Percentiles rank a stretch among this genome's conserved stretches.
These are phyloP conservation scores for Acanthopleura granulata DNA, from an alignment of 2,888 invertebrate species.

Conservation along the genomic window DNA sequence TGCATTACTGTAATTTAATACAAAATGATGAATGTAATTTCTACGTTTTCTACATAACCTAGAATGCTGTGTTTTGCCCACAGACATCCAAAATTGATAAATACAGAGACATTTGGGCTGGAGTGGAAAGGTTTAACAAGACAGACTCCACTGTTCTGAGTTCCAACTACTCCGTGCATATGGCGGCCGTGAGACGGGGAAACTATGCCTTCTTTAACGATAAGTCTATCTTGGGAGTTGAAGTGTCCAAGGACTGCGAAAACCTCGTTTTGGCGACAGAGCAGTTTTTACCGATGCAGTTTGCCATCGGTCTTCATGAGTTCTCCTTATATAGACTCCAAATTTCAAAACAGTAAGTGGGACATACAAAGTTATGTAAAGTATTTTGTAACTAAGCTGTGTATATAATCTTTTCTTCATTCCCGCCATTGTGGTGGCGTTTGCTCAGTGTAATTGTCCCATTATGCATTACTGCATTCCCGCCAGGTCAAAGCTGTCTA, in stretches of 20 bases:
- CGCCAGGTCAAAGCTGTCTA: too few relatives aligned
- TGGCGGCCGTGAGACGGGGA: not conserved
- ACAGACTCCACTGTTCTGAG: not conserved
- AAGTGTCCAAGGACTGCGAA: not conserved
- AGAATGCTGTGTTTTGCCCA: too few relatives aligned
- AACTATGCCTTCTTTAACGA: slow-evolving; percentile 14
- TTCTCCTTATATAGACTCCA: not conserved
- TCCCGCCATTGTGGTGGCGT: too few relatives aligned
- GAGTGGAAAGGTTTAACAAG: slow-evolving; percentile 4
- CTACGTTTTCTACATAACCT: too few relatives aligned
- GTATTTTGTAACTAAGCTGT: too few relatives aligned
- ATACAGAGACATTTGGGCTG: not conserved
- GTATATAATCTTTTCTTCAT: too few relatives aligned
- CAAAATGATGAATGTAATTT: too few relatives aligned
- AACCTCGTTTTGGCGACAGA: slow-evolving; percentile 1
- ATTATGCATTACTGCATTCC: too few relatives aligned
- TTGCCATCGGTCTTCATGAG: not conserved
- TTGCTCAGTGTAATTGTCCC: too few relatives aligned
- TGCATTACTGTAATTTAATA: too few relatives aligned
- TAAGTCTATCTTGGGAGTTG: not conserved
- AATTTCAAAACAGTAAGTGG: slow-evolving; percentile 10
- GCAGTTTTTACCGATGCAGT: slow-evolving; percentile 7
- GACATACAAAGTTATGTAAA: too few relatives aligned
- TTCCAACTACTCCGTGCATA: not conserved
- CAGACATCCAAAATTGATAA: not conserved